These are phyloP conservation scores for Ctenopoma kingsleyae DNA, from an alignment of 2,797 vertebrate species.

Conservation along the genomic window DNA sequence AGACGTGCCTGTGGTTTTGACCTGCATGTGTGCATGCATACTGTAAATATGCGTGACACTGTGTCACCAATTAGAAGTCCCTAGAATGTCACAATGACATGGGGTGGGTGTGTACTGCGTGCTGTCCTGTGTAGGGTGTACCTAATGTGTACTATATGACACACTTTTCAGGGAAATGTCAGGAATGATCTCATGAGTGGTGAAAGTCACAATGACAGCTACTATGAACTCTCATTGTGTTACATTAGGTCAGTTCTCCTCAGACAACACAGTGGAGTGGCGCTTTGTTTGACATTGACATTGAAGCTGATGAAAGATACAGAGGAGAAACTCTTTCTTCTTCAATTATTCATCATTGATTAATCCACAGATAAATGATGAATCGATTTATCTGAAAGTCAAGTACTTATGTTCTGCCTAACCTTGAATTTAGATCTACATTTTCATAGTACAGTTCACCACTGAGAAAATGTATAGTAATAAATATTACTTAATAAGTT, in stretches of 20 bases:
- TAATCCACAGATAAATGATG: no score
- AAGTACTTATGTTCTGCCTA: no score
- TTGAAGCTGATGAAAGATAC: background rate
- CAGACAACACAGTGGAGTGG: background rate
- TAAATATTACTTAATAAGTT: no score
- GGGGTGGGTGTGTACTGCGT: background rate
- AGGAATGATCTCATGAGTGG: slow-evolving; percentile 7
- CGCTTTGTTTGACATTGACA: background rate
- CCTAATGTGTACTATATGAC: background rate
- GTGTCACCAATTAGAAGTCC: background rate
- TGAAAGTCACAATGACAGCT: background rate
- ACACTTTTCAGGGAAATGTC: background rate
- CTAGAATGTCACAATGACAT: background rate
- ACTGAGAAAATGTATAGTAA: no score
- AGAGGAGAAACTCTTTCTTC: background rate
- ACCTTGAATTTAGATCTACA: no score
- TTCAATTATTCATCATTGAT: background rate
- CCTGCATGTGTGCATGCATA: background rate
- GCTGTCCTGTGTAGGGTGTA: background rate
- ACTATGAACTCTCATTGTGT: slow-evolving; percentile 4
- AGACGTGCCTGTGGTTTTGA: no score
- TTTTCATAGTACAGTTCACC: no score
- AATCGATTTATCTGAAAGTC: no score
- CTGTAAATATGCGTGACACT: background rate
- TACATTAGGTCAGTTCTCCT: slow-evolving; percentile 1